A percentile compares a stretch with the other conserved stretches of the same genome.
phyloP scores from a whole-genome alignment of 2,888 invertebrate genomes.

The Lottia gigantea region DNA sequence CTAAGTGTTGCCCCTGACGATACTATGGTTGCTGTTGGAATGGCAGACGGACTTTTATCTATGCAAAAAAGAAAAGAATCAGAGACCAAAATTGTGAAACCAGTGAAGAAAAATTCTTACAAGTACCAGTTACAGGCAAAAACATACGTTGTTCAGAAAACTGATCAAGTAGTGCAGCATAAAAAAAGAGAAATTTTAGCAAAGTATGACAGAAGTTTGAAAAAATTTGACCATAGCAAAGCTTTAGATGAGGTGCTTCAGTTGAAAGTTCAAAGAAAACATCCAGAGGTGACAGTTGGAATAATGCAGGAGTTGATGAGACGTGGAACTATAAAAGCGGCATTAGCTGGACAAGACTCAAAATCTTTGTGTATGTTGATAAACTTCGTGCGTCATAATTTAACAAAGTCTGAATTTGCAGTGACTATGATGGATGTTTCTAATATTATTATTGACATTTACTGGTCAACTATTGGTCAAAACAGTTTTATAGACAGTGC shows the following conservation, averaged over 20 bases:
- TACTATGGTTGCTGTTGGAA: conserved; percentile 88
- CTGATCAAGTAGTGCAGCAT: conserved; percentile 58
- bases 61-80: conserved; percentile 77
- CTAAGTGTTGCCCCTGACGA: conserved; percentile 80
- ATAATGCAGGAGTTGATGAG: conserved; percentile 88
- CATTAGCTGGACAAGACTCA: conserved; percentile 80
- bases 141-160: conserved; percentile 43
- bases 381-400: conserved; percentile 72
- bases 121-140: conserved; percentile 47
- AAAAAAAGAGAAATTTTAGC: conserved; percentile 53
- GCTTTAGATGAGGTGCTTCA: conserved; percentile 78
- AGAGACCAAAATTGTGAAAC: conserved; percentile 37
- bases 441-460: conserved; percentile 19
- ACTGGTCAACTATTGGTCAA: conserved; percentile 68
- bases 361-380: conserved; percentile 77
- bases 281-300: conserved; percentile 82
- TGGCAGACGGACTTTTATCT: conserved; percentile 91
- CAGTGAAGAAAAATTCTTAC: conserved; percentile 50
- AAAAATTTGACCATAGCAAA: conserved; percentile 84
- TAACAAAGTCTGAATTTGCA: conserved; percentile 16
- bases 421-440: conserved; percentile 26
- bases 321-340: conserved; percentile 81
- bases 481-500: conserved; percentile 75
- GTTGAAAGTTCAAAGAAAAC: conserved; percentile 29
- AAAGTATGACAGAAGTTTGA: conserved; percentile 77